Percentiles rank a stretch among this genome's conserved stretches.
These are phyloP conservation scores for Cataglyphis albicans DNA, from an alignment of 2,888 invertebrate genomes.

Conservation along the genomic window DNA sequence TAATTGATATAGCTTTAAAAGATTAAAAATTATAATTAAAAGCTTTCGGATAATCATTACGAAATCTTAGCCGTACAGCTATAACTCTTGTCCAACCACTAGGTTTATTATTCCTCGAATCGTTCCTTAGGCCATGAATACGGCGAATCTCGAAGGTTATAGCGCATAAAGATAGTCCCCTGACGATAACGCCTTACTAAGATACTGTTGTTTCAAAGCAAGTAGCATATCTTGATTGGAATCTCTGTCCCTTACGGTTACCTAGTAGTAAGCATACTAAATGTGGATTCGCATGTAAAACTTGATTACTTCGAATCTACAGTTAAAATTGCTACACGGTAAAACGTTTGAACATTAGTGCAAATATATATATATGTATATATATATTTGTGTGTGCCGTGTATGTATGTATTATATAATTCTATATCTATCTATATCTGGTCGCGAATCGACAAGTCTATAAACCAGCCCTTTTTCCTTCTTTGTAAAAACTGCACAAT, in stretches of 20 bases:
- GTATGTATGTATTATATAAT: neutral
- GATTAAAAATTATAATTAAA: neutral
- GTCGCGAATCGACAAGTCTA: constrained; percentile 14
- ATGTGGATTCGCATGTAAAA: constrained; percentile 68
- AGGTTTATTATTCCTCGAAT: constrained; percentile 56
- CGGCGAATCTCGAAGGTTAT: constrained; percentile 77
- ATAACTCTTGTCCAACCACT: constrained; percentile 46
- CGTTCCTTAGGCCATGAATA: constrained; percentile 65
- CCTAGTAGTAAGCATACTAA: constrained; percentile 52
- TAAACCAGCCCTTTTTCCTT: constrained; percentile 10
- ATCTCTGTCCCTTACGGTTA: constrained; percentile 77
- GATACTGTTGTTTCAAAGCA: constrained; percentile 78
- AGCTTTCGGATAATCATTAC: neutral
- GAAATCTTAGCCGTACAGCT: neutral
- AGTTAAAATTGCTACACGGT: constrained; percentile 13
- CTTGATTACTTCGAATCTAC: constrained; percentile 68
- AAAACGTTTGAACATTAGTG: constrained; percentile 18
- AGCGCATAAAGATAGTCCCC: constrained; percentile 79
- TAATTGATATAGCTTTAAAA: neutral
- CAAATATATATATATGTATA: neutral
- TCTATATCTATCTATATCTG: neutral
- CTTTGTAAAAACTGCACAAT: constrained; percentile 49
- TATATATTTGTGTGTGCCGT: neutral
- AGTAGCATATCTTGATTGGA: constrained; percentile 82
- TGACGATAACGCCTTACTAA: constrained; percentile 77